Base-by-base conservation (phyloP, 2,888 invertebrate genomes). In the Phragmatobia fuliginosa region DNA sequence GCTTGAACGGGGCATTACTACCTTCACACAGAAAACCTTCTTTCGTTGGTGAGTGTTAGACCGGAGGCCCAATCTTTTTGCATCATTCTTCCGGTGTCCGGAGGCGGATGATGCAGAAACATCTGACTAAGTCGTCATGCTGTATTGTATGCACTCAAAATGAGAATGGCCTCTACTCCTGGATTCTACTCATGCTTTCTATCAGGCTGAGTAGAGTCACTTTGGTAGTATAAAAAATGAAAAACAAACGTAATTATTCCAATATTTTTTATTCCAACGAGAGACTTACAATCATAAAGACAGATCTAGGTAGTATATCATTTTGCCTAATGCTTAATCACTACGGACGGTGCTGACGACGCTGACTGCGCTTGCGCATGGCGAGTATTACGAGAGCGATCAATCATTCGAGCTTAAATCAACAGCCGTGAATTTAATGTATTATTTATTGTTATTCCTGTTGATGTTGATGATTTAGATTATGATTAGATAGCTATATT, bases 241-340 rank as follows among this genome's bases (percentile, higher is more conserved):
- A n/a, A n/a, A n/a, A 64, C 45, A 49, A 16, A 63, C 63, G 32
- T 49, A 64, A 64, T 56, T 1, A 25, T 25, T 33, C 28, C 36
- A 32, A 25, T 64, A 32, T 62, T 59, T 62, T 62, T 66, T 59
- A 49, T 60, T 59, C 32, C 72, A 31, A 81, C 75, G 75, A 76
- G 71, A 72, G 70, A 71, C 81, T 81, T 79, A 81, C 71, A 77
- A 81, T 78, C 70, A 72, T 32, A 66, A 79, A 77, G 80, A 81
- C 76, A 72, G 72, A 80, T 81, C 71, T 80, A 67, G 67, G 67
- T 68, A 59, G 81, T 80, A 71, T 71, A 79, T 81, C 80, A 81
- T 72, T 25, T 52, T 49, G 66, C 64, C 70, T 73, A 62, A 65
- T 59, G 65, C 58, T 38, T 71, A 68, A 78, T 81, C 76, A 77